Base-by-base conservation (phyloP, 2,113 vertebrate genomes). In the Albula glossodonta region DNA sequence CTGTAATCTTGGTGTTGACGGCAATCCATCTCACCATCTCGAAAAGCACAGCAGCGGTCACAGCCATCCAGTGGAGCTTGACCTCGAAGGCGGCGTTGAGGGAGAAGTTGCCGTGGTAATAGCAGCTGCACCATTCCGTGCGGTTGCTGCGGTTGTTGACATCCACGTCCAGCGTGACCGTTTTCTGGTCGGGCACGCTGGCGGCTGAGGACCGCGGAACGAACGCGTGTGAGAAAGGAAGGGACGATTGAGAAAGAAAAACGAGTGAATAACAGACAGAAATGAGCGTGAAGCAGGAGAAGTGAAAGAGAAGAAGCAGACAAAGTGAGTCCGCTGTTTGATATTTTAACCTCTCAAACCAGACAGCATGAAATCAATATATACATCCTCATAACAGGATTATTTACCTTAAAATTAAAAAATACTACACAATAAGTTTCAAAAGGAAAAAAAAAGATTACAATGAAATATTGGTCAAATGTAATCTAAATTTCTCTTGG, bases 21-120 rank as follows among this genome's bases (percentile, higher is more conserved):
- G 31, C 1, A 41, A 41, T 41, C 31, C 31, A 41, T 41, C 80
- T 95, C 90, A 99, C 98, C 98, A 99, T 99, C 95, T 99, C 98
- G 17, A 98, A 99, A 15, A 99, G 97, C 41, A 99, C 97, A 0
- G 98, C 97, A 0, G 98, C 97, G 0, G 98, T 99, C 86, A 97
- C 97, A 0, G 97, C 98, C 98, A 99, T 99, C 98, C 98, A 99
- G 93, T 99, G 98, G 9, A 99, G 95, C 93, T 99, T 99, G 93
- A 99, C 94, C 94, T 99, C 98, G 51, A 99, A 99, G 88, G 98
- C 98, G 0, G 96, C 91, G 0, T 90, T 98, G 41, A 96, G 93
- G n/a, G 97, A 98, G 94, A 99, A 99, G 91, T 96, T 99, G 85
- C 98, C 98, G 0, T 99, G 98, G 92, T 99, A 99, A 82, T 99